Evolutionary conservation across 1,140 invertebrate species (phyloP).

Genomic region (Ceratitis capitata): DNA sequence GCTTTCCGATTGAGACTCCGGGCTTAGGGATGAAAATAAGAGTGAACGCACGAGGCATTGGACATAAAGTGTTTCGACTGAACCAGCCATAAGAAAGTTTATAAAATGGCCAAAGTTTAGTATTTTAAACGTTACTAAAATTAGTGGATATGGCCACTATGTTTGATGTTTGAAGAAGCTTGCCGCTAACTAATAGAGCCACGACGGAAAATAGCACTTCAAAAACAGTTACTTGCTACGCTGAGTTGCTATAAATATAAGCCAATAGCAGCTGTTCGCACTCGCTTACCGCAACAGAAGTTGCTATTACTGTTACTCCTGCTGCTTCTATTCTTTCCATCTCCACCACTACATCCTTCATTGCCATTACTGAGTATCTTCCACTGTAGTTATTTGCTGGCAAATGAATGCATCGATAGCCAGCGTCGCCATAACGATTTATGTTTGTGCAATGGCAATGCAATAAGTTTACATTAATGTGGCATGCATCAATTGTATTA

Average conservation of each 20-base stretch:
- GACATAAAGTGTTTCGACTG: too few relatives aligned
- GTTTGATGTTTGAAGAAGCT: too few relatives aligned
- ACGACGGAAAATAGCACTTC: neutral
- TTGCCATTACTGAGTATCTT: neutral
- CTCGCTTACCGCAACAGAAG: neutral
- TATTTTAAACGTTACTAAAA: too few relatives aligned
- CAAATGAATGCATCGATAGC: constrained; percentile 17
- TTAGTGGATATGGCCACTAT: too few relatives aligned
- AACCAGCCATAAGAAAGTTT: too few relatives aligned
- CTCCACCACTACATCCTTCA: neutral
- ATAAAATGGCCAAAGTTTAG: too few relatives aligned
- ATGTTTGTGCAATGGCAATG: constrained; percentile 3
- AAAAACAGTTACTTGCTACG: neutral
- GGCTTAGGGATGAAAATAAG: too few relatives aligned
- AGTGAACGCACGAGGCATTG: too few relatives aligned
- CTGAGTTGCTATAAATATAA: neutral
- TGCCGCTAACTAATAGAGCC: neutral
- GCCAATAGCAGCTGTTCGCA: constrained; percentile 5
- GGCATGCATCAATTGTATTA: neutral
- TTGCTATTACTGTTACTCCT: neutral
- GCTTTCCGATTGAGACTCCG: too few relatives aligned
- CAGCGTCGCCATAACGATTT: constrained; percentile 32
- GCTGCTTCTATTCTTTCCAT: neutral
- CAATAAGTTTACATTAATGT: neutral
- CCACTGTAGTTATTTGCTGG: neutral